Conservation (phyloP, 2,113 vertebrate species). For the Machaerirhynchus nigripectus region DNA sequence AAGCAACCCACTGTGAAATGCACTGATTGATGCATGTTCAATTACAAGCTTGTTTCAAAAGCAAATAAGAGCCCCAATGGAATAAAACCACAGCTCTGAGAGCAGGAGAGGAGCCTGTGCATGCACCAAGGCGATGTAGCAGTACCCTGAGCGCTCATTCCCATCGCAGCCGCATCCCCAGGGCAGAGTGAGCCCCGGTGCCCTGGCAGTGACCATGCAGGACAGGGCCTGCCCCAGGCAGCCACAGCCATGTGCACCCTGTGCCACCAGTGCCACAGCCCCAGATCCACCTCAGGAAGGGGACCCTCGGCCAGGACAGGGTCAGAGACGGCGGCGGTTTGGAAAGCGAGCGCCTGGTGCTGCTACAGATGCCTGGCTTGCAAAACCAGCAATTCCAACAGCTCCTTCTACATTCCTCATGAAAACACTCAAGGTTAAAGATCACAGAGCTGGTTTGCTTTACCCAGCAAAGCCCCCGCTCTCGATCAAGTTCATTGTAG, state of each 20-base stretch:
- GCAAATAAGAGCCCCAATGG: slow-evolving; percentile 5
- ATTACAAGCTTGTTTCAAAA: slow-evolving; percentile 41
- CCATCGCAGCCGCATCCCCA: background rate
- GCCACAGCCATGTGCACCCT: background rate
- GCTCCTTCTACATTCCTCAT: background rate
- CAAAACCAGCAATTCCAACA: background rate
- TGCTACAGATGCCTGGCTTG: background rate
- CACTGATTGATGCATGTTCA: slow-evolving; percentile 45
- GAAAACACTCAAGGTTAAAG: slow-evolving; percentile 7
- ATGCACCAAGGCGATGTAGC: background rate
- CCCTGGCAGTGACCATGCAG: background rate
- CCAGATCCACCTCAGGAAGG: background rate
- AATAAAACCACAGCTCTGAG: slow-evolving; percentile 9
- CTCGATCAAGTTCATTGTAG: background rate
- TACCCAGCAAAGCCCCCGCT: background rate
- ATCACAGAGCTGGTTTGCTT: background rate
- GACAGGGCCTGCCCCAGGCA: background rate
- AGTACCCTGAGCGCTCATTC: background rate
- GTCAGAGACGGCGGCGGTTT: rapidly evolving
- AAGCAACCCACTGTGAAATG: slow-evolving; percentile 59
- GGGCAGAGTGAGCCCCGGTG: background rate
- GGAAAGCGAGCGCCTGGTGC: background rate
- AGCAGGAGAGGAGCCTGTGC: background rate
- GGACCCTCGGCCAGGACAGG: rapidly evolving
- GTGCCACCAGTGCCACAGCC: background rate